phyloP scores from a whole-genome alignment of 2,113 vertebrate species.

The Scopus umbretta region DNA sequence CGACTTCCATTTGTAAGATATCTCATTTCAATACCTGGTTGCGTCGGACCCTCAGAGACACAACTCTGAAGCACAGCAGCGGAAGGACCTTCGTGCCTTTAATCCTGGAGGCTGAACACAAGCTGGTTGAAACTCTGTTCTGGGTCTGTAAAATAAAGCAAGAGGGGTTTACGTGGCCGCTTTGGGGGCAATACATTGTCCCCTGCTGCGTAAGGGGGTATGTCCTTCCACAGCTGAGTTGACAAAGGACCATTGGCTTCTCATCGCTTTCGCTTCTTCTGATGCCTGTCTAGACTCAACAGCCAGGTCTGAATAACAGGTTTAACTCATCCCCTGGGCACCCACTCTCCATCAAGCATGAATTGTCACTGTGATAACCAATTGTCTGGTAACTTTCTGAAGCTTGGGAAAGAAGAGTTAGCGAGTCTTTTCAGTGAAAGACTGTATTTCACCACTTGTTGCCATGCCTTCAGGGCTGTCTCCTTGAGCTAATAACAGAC shows the following conservation, averaged over 20 bases:
- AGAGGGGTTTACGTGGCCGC: fast-evolving
- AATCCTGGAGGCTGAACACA: not conserved
- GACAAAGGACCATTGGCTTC: not conserved
- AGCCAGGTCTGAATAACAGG: not conserved
- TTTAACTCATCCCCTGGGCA: not conserved
- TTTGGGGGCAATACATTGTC: not conserved
- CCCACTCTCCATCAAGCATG: not conserved
- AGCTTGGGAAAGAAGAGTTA: not conserved
- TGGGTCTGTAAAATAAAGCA: not conserved
- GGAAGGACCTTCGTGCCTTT: not conserved
- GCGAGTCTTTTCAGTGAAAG: not conserved
- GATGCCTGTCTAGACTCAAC: not conserved
- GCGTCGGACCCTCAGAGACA: not conserved
- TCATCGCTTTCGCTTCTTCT: not conserved
- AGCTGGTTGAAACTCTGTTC: not conserved
- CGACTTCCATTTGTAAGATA: not conserved
- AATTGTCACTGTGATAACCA: not conserved
- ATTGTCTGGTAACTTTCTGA: not conserved
- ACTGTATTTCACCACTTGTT: not conserved
- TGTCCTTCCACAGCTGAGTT: not conserved
- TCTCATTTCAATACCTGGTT: not conserved
- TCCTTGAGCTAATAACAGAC: not conserved
- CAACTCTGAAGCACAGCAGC: not conserved
- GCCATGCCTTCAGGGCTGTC: not conserved
- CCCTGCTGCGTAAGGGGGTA: not conserved